Percentiles rank a stretch among this genome's conserved stretches.
Conservation (phyloP, 1,140 invertebrate species). For the Proctacanthus coquilletti region DNA sequence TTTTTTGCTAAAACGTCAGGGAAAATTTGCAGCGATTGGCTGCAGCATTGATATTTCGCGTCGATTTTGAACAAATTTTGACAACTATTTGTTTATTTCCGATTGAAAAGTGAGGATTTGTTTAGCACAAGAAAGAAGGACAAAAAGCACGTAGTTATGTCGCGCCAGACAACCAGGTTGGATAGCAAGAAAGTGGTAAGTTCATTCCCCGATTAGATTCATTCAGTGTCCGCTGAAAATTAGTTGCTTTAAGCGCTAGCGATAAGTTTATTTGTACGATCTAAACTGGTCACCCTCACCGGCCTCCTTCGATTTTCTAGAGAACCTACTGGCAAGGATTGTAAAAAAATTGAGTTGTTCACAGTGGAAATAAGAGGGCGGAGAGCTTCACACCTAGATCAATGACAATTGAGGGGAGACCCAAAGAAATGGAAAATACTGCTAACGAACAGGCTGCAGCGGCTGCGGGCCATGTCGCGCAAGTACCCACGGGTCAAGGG, state of each 20-base stretch:
- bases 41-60: too few species aligned
- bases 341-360: constrained; percentile 2
- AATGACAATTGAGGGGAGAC: constrained; percentile 2
- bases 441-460: constrained; percentile 2
- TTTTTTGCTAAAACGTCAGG: too few species aligned
- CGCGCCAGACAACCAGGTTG: constrained; percentile 22
- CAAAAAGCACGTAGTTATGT: constrained; percentile 15
- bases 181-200: constrained; percentile 37
- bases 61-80: too few species aligned
- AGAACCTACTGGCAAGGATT: constrained; percentile 13
- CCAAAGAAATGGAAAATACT: constrained; percentile 3
- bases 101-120: too few species aligned
- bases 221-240: constrained; percentile 1
- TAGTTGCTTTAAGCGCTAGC: neutral
- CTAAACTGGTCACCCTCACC: constrained; percentile 17
- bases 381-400: constrained; percentile 9
- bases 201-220: constrained; percentile 5
- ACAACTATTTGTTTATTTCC: too few species aligned
- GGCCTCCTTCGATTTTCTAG: constrained; percentile 29
- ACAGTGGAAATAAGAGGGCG: constrained; percentile 8
- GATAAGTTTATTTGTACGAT: constrained; percentile 4
- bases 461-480: constrained; percentile 9
- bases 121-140: too few species aligned
- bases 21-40: too few species aligned
- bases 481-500: constrained; percentile 17